These are phyloP conservation scores for Apocheima hispidaria DNA, from an alignment of 2,888 invertebrate species.

Conservation along the genomic window DNA sequence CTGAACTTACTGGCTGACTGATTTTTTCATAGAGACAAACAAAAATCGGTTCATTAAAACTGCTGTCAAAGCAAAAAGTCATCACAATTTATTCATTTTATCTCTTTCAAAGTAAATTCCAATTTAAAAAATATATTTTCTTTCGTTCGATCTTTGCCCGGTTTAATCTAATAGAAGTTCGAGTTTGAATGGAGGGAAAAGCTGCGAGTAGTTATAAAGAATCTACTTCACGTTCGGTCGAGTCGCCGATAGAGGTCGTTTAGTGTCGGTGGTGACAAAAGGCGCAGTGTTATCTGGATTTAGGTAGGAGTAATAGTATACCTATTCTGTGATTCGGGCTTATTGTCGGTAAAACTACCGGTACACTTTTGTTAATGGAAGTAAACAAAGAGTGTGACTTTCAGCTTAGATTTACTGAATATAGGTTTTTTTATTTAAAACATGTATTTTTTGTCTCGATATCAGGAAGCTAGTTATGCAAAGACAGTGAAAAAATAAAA, in stretches of 20 bases:
- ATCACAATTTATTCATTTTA: slow-evolving; percentile 42
- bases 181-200: slow-evolving; percentile 32
- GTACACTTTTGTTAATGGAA: background rate
- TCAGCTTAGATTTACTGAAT: too few relatives aligned
- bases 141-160: slow-evolving; percentile 28
- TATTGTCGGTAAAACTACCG: background rate
- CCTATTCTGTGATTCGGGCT: slow-evolving; percentile 1
- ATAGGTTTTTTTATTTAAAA: too few relatives aligned
- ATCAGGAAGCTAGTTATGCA: too few relatives aligned
- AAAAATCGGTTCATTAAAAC: slow-evolving; percentile 1
- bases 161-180: slow-evolving; percentile 42
- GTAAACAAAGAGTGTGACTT: too few relatives aligned
- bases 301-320: too few relatives aligned
- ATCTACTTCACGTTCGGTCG: slow-evolving; percentile 45
- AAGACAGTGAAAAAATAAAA: background rate
- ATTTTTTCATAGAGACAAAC: background rate
- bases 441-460: too few relatives aligned
- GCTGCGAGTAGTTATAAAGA: slow-evolving; percentile 41
- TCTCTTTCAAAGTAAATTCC: slow-evolving; percentile 35
- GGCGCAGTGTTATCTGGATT: slow-evolving; percentile 29
- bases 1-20: too few relatives aligned
- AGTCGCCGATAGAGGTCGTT: slow-evolving; percentile 29
- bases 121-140: slow-evolving; percentile 42
- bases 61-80: slow-evolving; percentile 28
- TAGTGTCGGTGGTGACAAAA: slow-evolving; percentile 34